Evolutionary conservation across 1,140 invertebrate species (phyloP).

Genomic region (Mylabris phalerata): DNA sequence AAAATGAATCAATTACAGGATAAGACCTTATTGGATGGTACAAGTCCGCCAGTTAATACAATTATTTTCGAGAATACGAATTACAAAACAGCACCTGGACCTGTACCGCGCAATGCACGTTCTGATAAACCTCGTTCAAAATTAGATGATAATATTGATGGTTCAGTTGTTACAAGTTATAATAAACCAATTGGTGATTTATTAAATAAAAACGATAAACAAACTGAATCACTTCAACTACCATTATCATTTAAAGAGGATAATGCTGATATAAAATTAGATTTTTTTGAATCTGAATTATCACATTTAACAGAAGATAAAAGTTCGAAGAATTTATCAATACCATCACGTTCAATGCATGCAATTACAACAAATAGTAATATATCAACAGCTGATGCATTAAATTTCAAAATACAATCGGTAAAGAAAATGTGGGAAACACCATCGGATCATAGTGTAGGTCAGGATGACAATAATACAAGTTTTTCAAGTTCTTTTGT

Average conservation of each 20-base stretch:
- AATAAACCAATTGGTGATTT: constrained; percentile 55
- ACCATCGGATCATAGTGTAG: constrained; percentile 58
- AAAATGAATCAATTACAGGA: constrained; percentile 45
- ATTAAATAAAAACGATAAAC: constrained; percentile 44
- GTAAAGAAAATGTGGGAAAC: constrained; percentile 88
- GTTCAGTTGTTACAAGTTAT: constrained; percentile 46
- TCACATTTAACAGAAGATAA: constrained; percentile 73
- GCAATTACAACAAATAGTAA: constrained; percentile 51
- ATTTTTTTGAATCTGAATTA: constrained; percentile 81
- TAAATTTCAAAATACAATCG: constrained; percentile 89
- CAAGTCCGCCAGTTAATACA: constrained; percentile 74
- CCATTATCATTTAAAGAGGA: constrained; percentile 66
- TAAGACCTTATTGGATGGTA: constrained; percentile 60
- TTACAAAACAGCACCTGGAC: constrained; percentile 61
- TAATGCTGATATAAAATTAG: constrained; percentile 80
- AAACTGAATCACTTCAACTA: constrained; percentile 52
- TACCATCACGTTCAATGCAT: constrained; percentile 45
- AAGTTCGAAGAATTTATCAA: constrained; percentile 40
- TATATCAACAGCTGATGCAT: constrained; percentile 68
- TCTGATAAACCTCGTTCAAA: constrained; percentile 34
- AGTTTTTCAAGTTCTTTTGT: constrained; percentile 49
- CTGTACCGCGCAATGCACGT: constrained; percentile 38
- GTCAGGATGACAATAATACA: constrained; percentile 44
- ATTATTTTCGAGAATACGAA: constrained; percentile 91
- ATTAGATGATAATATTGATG: constrained; percentile 33